phyloP scores from a whole-genome alignment of 2,888 invertebrate genomes.

The Sipunculus nudus region DNA sequence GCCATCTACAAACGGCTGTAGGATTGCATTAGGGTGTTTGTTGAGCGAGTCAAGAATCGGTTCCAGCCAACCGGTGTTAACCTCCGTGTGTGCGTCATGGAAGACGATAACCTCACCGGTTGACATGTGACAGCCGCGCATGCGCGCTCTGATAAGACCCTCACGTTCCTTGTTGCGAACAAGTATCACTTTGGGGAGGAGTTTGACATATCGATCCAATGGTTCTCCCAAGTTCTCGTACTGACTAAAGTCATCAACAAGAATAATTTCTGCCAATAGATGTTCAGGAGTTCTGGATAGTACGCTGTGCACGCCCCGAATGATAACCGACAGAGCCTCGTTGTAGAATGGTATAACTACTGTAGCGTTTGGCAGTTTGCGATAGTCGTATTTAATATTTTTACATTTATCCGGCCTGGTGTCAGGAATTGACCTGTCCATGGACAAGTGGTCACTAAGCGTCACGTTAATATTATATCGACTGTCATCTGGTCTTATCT shows the following conservation, averaged over 20 bases:
- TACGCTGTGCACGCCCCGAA: slow-evolving; percentile 33
- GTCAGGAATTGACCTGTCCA: slow-evolving; percentile 12
- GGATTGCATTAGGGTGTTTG: slow-evolving; percentile 18
- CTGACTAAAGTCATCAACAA: slow-evolving; percentile 38
- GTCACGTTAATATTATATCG: slow-evolving; percentile 37
- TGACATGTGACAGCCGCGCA: slow-evolving; percentile 27
- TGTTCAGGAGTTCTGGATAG: slow-evolving; percentile 31
- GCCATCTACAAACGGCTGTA: slow-evolving; percentile 38
- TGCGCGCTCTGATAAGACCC: slow-evolving; percentile 34
- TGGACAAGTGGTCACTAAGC: slow-evolving; percentile 25
- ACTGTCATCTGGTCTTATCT: slow-evolving; percentile 19
- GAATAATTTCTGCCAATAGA: slow-evolving; percentile 33
- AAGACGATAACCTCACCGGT: slow-evolving; percentile 33
- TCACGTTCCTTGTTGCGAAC: slow-evolving; percentile 28
- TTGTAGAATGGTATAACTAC: slow-evolving; percentile 40
- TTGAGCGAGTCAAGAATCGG: slow-evolving; percentile 32
- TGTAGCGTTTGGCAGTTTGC: slow-evolving; percentile 32
- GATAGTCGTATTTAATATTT: slow-evolving; percentile 21
- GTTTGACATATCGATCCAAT: slow-evolving; percentile 22
- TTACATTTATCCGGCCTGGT: slow-evolving; percentile 1
- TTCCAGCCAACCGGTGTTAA: slow-evolving; percentile 37
- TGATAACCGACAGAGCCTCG: slow-evolving; percentile 36
- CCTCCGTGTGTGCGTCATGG: slow-evolving; percentile 41
- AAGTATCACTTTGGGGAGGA: slow-evolving; percentile 35
- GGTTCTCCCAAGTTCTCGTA: slow-evolving; percentile 24